Conservation (phyloP, 2,797 vertebrate species). For the Vultur gryphus region DNA sequence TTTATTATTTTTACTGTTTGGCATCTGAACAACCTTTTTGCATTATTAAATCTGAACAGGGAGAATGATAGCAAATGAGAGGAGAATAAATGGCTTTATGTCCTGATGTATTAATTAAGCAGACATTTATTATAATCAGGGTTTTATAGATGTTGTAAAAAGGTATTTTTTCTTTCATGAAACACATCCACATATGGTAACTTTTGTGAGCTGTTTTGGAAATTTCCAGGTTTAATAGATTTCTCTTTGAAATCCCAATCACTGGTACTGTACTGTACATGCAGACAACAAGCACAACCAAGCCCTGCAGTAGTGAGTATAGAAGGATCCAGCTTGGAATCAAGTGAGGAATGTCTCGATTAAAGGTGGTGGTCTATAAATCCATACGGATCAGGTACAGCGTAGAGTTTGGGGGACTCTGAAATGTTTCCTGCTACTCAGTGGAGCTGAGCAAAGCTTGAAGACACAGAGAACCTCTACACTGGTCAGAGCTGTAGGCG, state of each 20-base stretch:
- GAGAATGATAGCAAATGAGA: slow-evolving; percentile 75
- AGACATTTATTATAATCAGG: slow-evolving; percentile 78
- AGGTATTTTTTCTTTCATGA: slow-evolving; percentile 54
- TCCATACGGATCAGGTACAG: background rate
- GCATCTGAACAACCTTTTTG: slow-evolving; percentile 76
- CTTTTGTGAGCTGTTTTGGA: slow-evolving; percentile 36
- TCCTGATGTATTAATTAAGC: slow-evolving; percentile 80
- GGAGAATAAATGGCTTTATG: slow-evolving; percentile 75
- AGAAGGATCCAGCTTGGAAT: background rate
- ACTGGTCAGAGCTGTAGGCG: background rate
- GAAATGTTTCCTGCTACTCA: background rate
- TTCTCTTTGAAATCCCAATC: background rate
- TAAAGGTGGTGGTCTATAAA: background rate
- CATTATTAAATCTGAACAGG: slow-evolving; percentile 76
- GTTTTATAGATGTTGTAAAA: slow-evolving; percentile 76
- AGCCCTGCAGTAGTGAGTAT: background rate
- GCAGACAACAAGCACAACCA: background rate
- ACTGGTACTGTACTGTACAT: background rate
- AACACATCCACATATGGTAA: slow-evolving; percentile 27
- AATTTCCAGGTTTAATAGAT: slow-evolving; percentile 1
- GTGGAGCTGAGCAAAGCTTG: background rate
- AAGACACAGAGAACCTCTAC: background rate
- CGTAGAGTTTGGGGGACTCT: background rate
- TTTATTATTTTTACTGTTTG: slow-evolving; percentile 76
- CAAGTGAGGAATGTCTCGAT: background rate